Base-by-base conservation (phyloP, 2,888 invertebrate species). In the Gerris lacustris region DNA sequence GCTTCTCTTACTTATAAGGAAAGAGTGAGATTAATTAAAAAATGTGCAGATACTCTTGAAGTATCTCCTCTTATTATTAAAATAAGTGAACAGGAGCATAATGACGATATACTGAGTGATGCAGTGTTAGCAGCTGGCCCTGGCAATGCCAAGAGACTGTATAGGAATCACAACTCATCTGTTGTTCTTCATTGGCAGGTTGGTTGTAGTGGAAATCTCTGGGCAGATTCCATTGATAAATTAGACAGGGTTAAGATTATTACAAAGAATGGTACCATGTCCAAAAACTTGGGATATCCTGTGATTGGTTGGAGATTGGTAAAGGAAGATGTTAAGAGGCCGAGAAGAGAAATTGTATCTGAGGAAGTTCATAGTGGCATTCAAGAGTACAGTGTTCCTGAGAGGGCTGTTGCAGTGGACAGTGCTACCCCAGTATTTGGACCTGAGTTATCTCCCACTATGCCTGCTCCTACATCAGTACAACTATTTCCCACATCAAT, bases 191-290 rank as follows among this genome's bases (percentile, higher is more conserved):
- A 84, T 77, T 83, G 84, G 80, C 82, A 81, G 80, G 82, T 82
- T 76, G 92, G 92, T 5, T 92, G 92, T 80, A 87, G 87, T 67
- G 87, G 87, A 67, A 85, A 85, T 74, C 81, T 91, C 45, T 87
- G 88, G 85, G 83, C 86, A 44, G 80, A 88, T 15, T 73, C 72
- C 66, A 64, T 47, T 11, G 66, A 71, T 9, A 63, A 72, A 47
- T 84, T 91, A n/a, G 86, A 87, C 47, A 86, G 87, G 47, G 80
- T 91, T 11, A 85, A 89, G 73, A 85, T 86, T 68, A 87, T 89
- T 76, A 85, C 90, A 0, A 83, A 84, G 6, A 90, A 90, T 77
- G 91, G 91, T 0, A 87, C 87, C 0, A 82, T 92, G 70, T 83
- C 87, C 31, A 86, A 88, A 77, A 84, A 88, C 11, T 78, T 90